A percentile compares a stretch with the other conserved stretches of the same genome.
Evolutionary conservation across 1,140 invertebrate genomes (phyloP).

Genomic region (Chelonus insularis): DNA sequence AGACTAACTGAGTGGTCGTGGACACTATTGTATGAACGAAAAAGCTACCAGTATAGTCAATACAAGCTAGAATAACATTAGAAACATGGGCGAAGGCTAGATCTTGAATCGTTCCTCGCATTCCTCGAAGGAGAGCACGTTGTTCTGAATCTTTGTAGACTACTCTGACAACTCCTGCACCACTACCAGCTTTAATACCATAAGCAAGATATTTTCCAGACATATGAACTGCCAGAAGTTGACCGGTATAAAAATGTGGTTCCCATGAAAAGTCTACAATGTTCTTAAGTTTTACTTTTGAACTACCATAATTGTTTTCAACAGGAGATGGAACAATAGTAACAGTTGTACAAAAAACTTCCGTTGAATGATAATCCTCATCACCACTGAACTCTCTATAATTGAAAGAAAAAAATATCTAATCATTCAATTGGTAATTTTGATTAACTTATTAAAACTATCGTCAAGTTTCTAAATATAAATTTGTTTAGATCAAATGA

Average conservation of each 20-base stretch:
- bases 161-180: slow-evolving; percentile 80
- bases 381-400: slow-evolving; percentile 69
- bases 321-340: slow-evolving; percentile 71
- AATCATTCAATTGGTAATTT: too few species aligned
- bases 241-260: slow-evolving; percentile 79
- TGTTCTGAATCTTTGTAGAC: slow-evolving; percentile 75
- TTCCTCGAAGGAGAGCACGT: slow-evolving; percentile 82
- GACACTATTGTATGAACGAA: slow-evolving; percentile 81
- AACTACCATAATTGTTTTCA: slow-evolving; percentile 74
- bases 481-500: too few species aligned
- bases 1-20: slow-evolving; percentile 63
- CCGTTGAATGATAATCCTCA: slow-evolving; percentile 71
- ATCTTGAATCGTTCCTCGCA: slow-evolving; percentile 83
- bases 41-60: slow-evolving; percentile 81
- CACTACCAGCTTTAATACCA: slow-evolving; percentile 76
- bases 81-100: slow-evolving; percentile 84
- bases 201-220: slow-evolving; percentile 86
- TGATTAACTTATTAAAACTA: too few species aligned
- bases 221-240: slow-evolving; percentile 86
- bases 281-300: slow-evolving; percentile 87
- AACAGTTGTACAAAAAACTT: slow-evolving; percentile 71
- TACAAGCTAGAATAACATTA: slow-evolving; percentile 79
- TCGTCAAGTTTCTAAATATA: too few species aligned
- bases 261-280: slow-evolving; percentile 94
- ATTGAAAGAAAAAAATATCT: slow-evolving; percentile 10